Evolutionary conservation across 2,888 invertebrate species (phyloP).

Genomic region (Drosophila recens): DNA sequence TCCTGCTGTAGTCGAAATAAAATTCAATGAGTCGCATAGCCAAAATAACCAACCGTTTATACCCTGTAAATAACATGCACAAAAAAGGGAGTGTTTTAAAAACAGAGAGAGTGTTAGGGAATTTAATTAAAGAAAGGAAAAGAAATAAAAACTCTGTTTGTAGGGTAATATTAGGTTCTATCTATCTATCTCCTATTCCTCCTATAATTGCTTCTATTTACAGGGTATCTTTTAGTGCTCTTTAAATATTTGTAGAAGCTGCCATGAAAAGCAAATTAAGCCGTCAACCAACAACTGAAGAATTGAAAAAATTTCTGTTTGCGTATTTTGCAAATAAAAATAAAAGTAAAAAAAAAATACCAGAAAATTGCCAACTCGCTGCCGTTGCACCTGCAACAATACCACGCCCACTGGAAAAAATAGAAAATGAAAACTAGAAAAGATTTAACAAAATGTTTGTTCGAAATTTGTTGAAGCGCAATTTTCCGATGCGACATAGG

Average conservation of each 20-base stretch:
- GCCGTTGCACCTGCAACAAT: slow-evolving; percentile 71
- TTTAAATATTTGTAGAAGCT: slow-evolving; percentile 21
- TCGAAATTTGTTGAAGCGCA: slow-evolving; percentile 67
- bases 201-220: neutral
- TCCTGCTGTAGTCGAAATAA: slow-evolving; percentile 60
- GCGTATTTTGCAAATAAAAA: slow-evolving; percentile 25
- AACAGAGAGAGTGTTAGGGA: too few relatives aligned
- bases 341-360: slow-evolving; percentile 4
- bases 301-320: slow-evolving; percentile 33
- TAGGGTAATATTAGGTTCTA: too few relatives aligned
- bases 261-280: slow-evolving; percentile 78
- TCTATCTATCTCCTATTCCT: too few relatives aligned
- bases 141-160: too few relatives aligned
- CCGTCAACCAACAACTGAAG: slow-evolving; percentile 58
- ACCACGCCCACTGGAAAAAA: slow-evolving; percentile 32
- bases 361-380: slow-evolving; percentile 38
- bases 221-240: slow-evolving; percentile 12
- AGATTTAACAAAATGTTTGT: slow-evolving; percentile 70
- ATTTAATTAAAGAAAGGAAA: too few relatives aligned
- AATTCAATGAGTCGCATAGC: slow-evolving; percentile 68
- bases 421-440: slow-evolving; percentile 24
- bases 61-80: slow-evolving; percentile 18
- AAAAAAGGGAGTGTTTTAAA: neutral
- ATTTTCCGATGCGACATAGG: slow-evolving; percentile 30
- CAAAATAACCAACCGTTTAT: slow-evolving; percentile 39